Percentiles rank a stretch among this genome's conserved stretches.
These are phyloP conservation scores for Drosophila buzzatii DNA, from an alignment of 2,888 invertebrate genomes.

Conservation along the genomic window DNA sequence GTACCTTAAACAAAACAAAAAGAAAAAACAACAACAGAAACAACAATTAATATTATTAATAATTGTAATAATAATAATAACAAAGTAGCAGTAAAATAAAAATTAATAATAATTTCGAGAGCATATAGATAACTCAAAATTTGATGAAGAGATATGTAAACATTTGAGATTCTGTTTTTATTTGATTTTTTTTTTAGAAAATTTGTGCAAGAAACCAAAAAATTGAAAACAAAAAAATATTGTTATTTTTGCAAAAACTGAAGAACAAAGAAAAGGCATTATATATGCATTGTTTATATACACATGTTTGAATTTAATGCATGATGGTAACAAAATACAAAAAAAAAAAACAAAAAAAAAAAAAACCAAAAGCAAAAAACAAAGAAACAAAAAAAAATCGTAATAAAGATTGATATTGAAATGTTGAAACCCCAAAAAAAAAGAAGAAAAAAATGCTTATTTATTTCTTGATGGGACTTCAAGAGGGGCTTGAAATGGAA, in stretches of 20 bases:
- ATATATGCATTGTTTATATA: conserved; percentile 79
- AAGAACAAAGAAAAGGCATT: conserved; percentile 53
- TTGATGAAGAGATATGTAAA: conserved; percentile 39
- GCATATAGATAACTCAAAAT: conserved; percentile 22
- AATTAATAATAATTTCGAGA: conserved; percentile 34
- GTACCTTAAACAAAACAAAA: conserved; percentile 78
- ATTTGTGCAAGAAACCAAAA: conserved; percentile 47
- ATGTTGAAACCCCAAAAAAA: conserved; percentile 80
- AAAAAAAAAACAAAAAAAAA: conserved; percentile 65
- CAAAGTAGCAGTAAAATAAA: conserved; percentile 62
- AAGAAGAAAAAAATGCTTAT: conserved; percentile 28
- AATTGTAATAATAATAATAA: conserved; percentile 65
- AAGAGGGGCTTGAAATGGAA: conserved; percentile 4
- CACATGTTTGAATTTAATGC: conserved; percentile 79
- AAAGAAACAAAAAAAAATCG: conserved; percentile 62
- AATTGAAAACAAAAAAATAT: conserved; percentile 33
- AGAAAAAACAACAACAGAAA: conserved; percentile 47
- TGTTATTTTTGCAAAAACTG: conserved; percentile 73
- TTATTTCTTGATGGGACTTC: conserved; percentile 21
- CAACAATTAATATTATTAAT: conserved; percentile 71
- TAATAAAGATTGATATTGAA: conserved; percentile 83
- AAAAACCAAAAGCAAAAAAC: conserved; percentile 31
- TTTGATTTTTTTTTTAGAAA: conserved; percentile 46
- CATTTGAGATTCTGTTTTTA: conserved; percentile 72
- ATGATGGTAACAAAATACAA: conserved; percentile 73